These are phyloP conservation scores for Eustalomyia histrio DNA, from an alignment of 2,888 invertebrate species.

Conservation along the genomic window DNA sequence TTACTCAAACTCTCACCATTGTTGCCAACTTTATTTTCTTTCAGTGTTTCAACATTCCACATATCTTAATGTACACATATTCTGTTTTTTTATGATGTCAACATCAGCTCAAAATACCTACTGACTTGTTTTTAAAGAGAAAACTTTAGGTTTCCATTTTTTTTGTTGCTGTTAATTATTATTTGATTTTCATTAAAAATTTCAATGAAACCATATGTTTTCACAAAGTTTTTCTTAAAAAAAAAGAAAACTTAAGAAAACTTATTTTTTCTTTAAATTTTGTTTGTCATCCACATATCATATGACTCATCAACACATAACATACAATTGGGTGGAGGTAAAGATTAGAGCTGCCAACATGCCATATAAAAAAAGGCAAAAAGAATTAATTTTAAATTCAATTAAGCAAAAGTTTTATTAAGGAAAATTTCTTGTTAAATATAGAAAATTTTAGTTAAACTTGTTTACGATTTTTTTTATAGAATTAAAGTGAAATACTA, in stretches of 20 bases:
- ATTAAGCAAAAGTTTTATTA: too few relatives aligned
- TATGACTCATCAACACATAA: not conserved
- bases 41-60: not conserved
- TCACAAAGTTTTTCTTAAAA: slow-evolving; percentile 11
- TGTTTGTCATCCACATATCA: not conserved
- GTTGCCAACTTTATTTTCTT: not conserved
- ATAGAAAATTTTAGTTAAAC: too few relatives aligned
- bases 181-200: slow-evolving; percentile 40
- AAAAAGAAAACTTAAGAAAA: slow-evolving; percentile 2
- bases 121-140: not conserved
- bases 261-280: not conserved
- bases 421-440: too few relatives aligned
- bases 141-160: slow-evolving; percentile 10
- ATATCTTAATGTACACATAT: not conserved
- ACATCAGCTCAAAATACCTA: not conserved
- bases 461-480: too few relatives aligned
- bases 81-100: not conserved
- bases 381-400: too few relatives aligned
- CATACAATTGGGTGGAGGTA: not conserved
- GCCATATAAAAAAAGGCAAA: too few relatives aligned
- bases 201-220: slow-evolving; percentile 30
- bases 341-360: not conserved
- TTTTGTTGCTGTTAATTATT: slow-evolving; percentile 44
- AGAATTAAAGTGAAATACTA: too few relatives aligned
- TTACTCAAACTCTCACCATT: too few relatives aligned